These are phyloP conservation scores for Drosophila pachea DNA, from an alignment of 1,140 invertebrate species.

Conservation along the genomic window DNA sequence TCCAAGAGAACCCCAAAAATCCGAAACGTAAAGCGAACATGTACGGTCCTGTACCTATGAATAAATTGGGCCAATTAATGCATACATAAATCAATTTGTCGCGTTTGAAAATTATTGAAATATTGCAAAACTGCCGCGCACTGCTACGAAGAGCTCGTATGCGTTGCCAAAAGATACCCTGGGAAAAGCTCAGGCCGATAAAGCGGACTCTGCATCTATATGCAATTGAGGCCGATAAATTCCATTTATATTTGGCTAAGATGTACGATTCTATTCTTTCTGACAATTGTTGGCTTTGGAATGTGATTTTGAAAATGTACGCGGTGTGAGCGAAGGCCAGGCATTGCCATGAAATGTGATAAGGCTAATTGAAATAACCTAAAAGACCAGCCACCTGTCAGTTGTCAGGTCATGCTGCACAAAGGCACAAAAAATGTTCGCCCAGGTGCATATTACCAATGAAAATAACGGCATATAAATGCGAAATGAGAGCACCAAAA, in stretches of 20 bases:
- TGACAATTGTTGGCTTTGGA: not conserved
- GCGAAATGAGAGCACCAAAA: constrained; percentile 27
- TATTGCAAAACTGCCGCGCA: not conserved
- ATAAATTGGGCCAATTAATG: constrained; percentile 59
- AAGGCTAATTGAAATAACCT: constrained; percentile 52
- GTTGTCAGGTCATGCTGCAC: constrained; percentile 58
- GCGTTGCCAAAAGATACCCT: not conserved
- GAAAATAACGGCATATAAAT: constrained; percentile 29
- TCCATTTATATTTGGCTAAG: no score
- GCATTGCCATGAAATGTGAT: constrained; percentile 42
- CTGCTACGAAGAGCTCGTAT: not conserved
- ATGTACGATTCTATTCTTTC: no score
- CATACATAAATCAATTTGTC: constrained; percentile 58
- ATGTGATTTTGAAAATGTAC: not conserved
- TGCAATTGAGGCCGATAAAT: no score
- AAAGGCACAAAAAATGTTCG: constrained; percentile 35
- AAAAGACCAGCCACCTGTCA: constrained; percentile 31
- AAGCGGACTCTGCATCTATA: not conserved
- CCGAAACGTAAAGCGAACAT: constrained; percentile 1
- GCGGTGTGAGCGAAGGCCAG: constrained; percentile 2
- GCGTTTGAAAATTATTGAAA: constrained; percentile 48
- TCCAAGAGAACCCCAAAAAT: not conserved
- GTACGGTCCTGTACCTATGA: constrained; percentile 23
- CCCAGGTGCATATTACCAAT: constrained; percentile 52
- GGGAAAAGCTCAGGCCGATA: not conserved